These are phyloP conservation scores for Bombus ignitus DNA, from an alignment of 1,140 invertebrate species.

Conservation along the genomic window DNA sequence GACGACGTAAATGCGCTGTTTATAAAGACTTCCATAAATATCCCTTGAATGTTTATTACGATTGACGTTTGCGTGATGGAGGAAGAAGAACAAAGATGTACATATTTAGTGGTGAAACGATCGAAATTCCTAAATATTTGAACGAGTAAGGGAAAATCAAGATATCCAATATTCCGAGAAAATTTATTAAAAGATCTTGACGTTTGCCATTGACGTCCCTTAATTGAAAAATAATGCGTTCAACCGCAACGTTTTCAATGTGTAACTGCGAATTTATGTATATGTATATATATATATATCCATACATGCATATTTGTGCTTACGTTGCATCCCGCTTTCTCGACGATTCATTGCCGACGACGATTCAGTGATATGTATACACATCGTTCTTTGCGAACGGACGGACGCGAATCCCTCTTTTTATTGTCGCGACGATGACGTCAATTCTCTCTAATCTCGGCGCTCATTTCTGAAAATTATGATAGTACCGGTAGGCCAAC, in stretches of 20 bases:
- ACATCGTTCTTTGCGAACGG: constrained; percentile 6
- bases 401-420: constrained; percentile 48
- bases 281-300: too few species aligned
- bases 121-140: background rate
- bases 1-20: background rate
- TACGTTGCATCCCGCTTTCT: constrained; percentile 46
- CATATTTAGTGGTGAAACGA: background rate
- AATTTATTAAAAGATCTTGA: background rate
- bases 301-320: background rate
- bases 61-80: background rate
- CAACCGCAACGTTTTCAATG: too few species aligned
- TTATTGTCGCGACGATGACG: constrained; percentile 64
- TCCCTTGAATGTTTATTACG: background rate
- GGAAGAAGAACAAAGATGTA: background rate
- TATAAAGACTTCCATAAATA: background rate
- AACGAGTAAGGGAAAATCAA: background rate
- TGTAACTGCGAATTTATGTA: constrained; percentile 1
- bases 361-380: constrained; percentile 38
- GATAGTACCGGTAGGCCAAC: constrained; percentile 33
- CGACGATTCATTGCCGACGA: constrained; percentile 37
- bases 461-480: constrained; percentile 65
- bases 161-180: background rate
- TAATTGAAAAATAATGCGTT: constrained; percentile 21
- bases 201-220: background rate
- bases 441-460: constrained; percentile 66